Evolutionary conservation across 2,888 invertebrate genomes (phyloP), one percentile per base, ranked within the genome.

Genomic region (Lasioglossum villosulum): DNA sequence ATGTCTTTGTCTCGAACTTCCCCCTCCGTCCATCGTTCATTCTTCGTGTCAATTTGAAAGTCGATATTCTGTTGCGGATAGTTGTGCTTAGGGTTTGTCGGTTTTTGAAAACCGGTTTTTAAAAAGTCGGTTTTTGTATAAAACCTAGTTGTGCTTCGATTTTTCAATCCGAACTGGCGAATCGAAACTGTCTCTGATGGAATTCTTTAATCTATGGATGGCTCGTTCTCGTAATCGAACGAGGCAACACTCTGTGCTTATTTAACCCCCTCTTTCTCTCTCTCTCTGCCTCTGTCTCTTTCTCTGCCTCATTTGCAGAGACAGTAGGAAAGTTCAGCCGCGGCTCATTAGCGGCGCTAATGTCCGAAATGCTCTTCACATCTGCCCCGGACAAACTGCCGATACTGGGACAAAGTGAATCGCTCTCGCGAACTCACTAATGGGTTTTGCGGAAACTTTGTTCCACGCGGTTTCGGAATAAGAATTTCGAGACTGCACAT

Each of bases 321-420:
- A 79, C 83, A 88, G 88, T 88, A 88, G 86, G 88, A 91, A 92
- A 92, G 90, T 90, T 90, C 83, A 75, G 80, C 78, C 84, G 86
- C 89, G 88, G 87, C 89, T 91, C 92, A 92, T 92, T 93, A 93
- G 90, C 87, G 85, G 84, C 86, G 85, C 88, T 88, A 90, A 87
- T 86, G 84, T 75, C 87, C 86, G 85, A 86, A 84, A 72, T 27
- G 74, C 66, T 66, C 73, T 75, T 75, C 78, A 34, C 30, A 70
- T 75, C 75, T 59, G 56, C 45, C 30, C 59, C 63, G 66, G 76
- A 59, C 84, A 70, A 70, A 70, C 23, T 70, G 16, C 8, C 66
- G 76, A 68, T 34, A n/a, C 76, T 30, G 23, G 34, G 30, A 37
- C 52, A 27, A 78, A 78, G 70, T 52, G 70, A 70, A 70, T 78